phyloP scores from a whole-genome alignment of 1,140 invertebrate genomes.

The Drosophila dunni region DNA sequence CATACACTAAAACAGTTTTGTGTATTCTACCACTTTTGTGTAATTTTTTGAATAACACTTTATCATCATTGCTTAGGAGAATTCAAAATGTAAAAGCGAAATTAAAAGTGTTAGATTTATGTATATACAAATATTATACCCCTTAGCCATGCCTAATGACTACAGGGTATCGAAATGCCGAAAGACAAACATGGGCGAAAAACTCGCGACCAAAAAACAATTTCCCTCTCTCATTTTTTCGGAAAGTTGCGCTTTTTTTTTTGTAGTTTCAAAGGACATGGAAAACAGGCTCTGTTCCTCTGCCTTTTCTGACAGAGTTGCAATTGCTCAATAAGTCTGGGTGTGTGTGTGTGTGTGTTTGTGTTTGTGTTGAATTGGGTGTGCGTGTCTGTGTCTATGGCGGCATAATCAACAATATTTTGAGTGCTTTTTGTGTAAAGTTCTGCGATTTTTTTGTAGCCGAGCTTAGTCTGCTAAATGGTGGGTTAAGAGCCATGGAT shows the following conservation, averaged over 20 bases:
- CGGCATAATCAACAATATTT: conserved; percentile 80
- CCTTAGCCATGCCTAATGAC: background rate
- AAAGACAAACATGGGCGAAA: conserved; percentile 35
- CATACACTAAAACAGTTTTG: too few species aligned
- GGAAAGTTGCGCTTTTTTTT: conserved; percentile 57
- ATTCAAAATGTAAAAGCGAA: background rate
- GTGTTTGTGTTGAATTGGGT: background rate
- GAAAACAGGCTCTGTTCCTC: conserved; percentile 13
- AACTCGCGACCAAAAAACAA: conserved; percentile 58
- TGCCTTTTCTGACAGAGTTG: conserved; percentile 21
- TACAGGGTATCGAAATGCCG: conserved; percentile 24
- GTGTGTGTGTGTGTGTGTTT: background rate
- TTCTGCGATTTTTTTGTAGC: conserved; percentile 62
- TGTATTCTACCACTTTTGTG: too few species aligned
- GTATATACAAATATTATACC: background rate
- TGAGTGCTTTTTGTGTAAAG: conserved; percentile 78
- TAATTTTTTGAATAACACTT: too few species aligned
- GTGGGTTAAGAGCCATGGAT: background rate
- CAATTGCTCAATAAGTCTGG: background rate
- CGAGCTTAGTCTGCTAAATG: conserved; percentile 42
- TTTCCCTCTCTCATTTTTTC: conserved; percentile 39
- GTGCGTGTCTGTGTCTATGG: conserved; percentile 25
- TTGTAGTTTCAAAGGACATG: conserved; percentile 19
- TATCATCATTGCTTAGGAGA: too few species aligned
- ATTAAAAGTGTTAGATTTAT: too few species aligned